Base-by-base conservation (phyloP, 1,140 invertebrate genomes). In the Gonatopus flavifemur region DNA sequence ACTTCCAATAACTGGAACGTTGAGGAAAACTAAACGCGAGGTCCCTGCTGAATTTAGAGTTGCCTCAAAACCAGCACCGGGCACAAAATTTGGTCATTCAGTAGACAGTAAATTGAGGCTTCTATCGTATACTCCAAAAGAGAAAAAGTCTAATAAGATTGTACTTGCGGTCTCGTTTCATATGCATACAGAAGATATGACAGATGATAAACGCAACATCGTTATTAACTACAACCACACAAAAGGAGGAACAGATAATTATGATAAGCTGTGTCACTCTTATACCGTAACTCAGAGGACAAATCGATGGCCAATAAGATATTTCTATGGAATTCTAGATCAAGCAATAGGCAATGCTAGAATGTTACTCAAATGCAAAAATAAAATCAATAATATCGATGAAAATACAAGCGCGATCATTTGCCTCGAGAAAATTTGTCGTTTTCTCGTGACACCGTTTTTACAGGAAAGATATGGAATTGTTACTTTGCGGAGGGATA, bases 211-310 rank as follows among this genome's bases (percentile, higher is more conserved):
- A 37, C 66, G 68, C 16, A 49, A 64, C 46, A 66, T 70, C 9
- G 65, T 73, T 31, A 22, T 54, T 3, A 53, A 56, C 40, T 67
- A 74, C 37, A 74, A 76, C 49, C 18, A 31, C 21, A 72, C 63
- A 2, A 74, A 71, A 62, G 62, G 59, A 1, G 70, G 64, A 5
- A 62, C 67, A 6, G 67, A 72, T 69, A 38, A 56, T 22, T 57
- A 67, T 9, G 70, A 72, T 47, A 49, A 69, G 48, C 62, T 64
- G 56, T 68, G 66, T 38, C 46, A 69, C 8, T 57, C 47, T 19
- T 69, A 60, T 49, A 52, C 62, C 1, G 43, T 43, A 7, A 41
- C 42, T 16, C 64, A 67, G n/a, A 49, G 39, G 48, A 73, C 65
- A 8, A 50, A 49, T 13, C 49, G 67, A 18, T 73, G 68, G 71